Conservation (phyloP, 2,797 vertebrate species). For the Galago senegalensis region DNA sequence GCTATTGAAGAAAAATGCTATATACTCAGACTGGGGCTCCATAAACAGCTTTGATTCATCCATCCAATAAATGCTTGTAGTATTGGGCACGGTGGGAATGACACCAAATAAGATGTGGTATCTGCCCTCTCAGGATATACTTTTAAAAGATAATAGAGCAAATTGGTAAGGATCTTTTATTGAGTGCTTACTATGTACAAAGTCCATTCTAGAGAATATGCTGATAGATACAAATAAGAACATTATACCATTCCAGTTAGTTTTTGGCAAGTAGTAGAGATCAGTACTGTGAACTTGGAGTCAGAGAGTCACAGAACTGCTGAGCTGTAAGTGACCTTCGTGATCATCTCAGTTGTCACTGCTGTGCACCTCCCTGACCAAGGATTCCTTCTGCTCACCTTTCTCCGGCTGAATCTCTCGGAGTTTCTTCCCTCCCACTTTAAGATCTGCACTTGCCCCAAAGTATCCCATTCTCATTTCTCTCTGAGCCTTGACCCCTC, state of each 20-base stretch:
- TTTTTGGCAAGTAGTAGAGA: not conserved
- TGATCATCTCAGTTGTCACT: not conserved
- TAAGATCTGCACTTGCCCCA: not conserved
- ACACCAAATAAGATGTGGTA: not conserved
- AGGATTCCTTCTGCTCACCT: not conserved
- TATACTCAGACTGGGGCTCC: not conserved
- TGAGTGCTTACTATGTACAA: not conserved
- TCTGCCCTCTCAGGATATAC: not conserved
- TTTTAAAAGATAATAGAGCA: not conserved
- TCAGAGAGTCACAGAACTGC: not conserved
- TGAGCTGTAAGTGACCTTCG: not conserved
- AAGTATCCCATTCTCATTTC: not conserved
- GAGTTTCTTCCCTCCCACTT: not conserved
- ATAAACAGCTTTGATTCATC: not conserved
- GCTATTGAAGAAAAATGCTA: not conserved
- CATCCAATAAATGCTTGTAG: not conserved
- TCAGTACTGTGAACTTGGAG: not conserved
- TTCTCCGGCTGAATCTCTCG: not conserved
- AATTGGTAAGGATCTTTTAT: not conserved
- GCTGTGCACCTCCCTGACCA: not conserved
- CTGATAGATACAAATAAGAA: not conserved
- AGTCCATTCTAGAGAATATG: not conserved
- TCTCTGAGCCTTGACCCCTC: not conserved
- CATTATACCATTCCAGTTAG: not conserved
- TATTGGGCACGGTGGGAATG: not conserved